These are phyloP conservation scores for Actinia tenebrosa DNA, from an alignment of 64 coral and sea anemone genomes.

Conservation along the genomic window DNA sequence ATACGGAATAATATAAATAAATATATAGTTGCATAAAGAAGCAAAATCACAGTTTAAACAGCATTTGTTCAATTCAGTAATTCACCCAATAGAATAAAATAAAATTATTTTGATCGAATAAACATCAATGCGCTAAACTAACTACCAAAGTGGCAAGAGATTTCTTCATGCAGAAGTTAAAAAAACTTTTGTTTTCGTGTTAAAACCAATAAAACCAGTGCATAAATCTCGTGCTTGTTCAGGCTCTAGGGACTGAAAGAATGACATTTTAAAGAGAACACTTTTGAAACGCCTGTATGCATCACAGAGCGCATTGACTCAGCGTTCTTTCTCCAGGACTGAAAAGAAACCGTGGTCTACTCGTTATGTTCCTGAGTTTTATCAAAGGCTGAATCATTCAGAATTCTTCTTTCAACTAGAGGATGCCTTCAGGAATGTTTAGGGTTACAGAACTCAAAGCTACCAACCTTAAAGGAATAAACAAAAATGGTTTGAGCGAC, in stretches of 20 bases:
- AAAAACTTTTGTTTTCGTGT: not conserved
- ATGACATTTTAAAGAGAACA: not conserved
- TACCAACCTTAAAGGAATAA: not conserved
- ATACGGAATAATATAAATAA: too few species aligned
- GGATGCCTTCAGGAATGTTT: not conserved
- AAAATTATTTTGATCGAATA: not conserved
- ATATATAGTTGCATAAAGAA: too few species aligned
- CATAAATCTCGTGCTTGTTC: not conserved
- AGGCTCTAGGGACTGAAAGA: not conserved
- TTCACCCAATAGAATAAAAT: too few species aligned
- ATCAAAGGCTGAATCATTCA: not conserved
- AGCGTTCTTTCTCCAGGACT: not conserved
- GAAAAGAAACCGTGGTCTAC: not conserved
- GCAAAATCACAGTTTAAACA: too few species aligned
- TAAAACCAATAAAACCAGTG: not conserved
- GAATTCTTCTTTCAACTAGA: not conserved
- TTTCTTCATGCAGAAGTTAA: not conserved
- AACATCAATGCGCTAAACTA: not conserved
- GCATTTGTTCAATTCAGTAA: too few species aligned
- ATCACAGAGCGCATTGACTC: not conserved
- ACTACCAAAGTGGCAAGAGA: not conserved
- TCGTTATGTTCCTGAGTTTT: not conserved
- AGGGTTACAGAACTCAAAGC: slow-evolving; percentile 10
- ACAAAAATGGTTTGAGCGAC: slow-evolving; percentile 14
- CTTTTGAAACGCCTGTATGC: not conserved